phyloP scores from a whole-genome alignment of 2,888 invertebrate genomes.

The Ditula angustiorana region DNA sequence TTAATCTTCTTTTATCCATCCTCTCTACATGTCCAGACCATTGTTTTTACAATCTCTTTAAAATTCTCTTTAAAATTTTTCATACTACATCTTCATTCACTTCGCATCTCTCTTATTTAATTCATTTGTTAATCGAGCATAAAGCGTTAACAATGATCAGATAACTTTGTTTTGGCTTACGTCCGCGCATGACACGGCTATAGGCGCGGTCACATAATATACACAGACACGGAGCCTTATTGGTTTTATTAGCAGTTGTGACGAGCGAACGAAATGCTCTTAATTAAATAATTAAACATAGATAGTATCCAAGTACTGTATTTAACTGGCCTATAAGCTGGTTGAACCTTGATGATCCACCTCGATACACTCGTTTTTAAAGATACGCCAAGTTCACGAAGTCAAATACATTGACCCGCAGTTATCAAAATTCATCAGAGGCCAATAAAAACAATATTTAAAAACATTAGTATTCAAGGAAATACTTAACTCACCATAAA shows the following conservation, averaged over 20 bases:
- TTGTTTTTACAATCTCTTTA: too few species aligned
- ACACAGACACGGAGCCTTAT: neutral
- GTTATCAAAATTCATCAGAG: conserved; percentile 9
- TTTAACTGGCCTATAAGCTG: neutral
- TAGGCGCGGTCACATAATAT: conserved; percentile 23
- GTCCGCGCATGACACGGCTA: neutral
- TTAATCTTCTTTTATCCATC: too few species aligned
- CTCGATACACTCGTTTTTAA: neutral
- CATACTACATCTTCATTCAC: too few species aligned
- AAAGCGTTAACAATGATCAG: conserved; percentile 4
- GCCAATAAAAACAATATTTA: neutral
- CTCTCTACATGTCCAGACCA: too few species aligned
- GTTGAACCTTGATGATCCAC: too few species aligned
- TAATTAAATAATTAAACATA: neutral
- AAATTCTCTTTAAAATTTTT: too few species aligned
- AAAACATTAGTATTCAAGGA: neutral
- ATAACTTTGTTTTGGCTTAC: conserved; percentile 14
- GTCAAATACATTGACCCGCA: neutral
- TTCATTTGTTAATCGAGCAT: neutral
- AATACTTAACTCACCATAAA: conserved; percentile 86
- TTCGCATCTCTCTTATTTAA: neutral
- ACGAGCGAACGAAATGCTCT: neutral
- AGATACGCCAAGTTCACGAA: neutral
- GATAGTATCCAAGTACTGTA: neutral
- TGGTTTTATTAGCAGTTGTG: neutral